Conservation (phyloP, 2,888 invertebrate species). For the Leucoptera coffeella region DNA sequence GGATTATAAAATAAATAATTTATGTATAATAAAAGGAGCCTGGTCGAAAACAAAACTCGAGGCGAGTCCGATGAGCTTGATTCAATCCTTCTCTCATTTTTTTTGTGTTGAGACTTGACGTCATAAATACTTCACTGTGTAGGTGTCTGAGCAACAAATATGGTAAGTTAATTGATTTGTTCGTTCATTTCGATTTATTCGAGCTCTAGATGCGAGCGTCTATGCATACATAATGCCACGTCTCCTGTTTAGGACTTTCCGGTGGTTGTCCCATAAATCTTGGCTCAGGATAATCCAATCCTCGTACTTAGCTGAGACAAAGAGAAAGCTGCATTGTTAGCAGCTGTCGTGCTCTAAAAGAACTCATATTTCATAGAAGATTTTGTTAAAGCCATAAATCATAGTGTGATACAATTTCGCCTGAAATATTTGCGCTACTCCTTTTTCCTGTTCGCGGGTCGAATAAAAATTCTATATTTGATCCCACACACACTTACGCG, state of each 20-base stretch:
- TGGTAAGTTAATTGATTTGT: no score
- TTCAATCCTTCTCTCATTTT: no score
- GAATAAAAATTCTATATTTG: no score
- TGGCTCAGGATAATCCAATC: conserved; percentile 6
- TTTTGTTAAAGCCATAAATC: conserved; percentile 28
- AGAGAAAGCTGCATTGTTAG: conserved; percentile 30
- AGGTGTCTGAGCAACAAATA: no score
- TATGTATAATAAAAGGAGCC: conserved; percentile 36
- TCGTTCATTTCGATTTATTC: no score
- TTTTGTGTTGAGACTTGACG: no score
- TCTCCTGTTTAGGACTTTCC: neutral
- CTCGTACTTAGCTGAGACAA: conserved; percentile 14
- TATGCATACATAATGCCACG: no score
- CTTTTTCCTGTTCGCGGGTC: no score
- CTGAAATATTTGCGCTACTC: conserved; percentile 6
- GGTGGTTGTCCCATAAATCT: conserved; percentile 1
- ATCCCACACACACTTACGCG: no score
- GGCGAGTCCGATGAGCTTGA: conserved; percentile 19
- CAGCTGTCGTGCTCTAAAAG: conserved; percentile 25
- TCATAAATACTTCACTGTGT: no score
- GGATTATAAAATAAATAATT: conserved; percentile 53
- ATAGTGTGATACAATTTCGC: conserved; percentile 18
- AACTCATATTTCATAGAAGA: conserved; percentile 28
- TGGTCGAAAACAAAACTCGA: conserved; percentile 24
- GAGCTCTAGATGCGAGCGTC: no score